Base-by-base conservation (phyloP, 53 echinoderm and acorn worm species). In the Paracentrotus lividus region DNA sequence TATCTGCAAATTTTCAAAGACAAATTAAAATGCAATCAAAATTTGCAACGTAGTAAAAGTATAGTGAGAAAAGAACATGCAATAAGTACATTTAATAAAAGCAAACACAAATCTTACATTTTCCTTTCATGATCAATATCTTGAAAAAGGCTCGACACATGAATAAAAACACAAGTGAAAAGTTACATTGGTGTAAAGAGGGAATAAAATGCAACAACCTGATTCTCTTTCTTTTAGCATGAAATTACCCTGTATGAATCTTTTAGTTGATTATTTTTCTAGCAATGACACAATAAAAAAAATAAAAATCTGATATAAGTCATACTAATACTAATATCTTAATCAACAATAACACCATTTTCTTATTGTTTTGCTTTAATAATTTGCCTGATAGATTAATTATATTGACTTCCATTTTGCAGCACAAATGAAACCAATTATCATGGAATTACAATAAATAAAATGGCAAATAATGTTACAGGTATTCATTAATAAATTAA, bases 191-290 rank as follows among this genome's bases (percentile, higher is more conserved):
- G 72, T 81, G 81, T 24, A 81, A 18, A 81, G 47, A 27, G n/a
- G 26, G 47, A 81, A 45, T 81, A 49, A 81, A 81, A 81, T 81
- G 47, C 47, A 44, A 81, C 44, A 81, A 44, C 81, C 26, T 45
- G 47, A 45, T 81, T 81, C 8, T 47, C 47, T 81, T 27, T 81
- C 3, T 23, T 81, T 12, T 45, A 27, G n/a, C 47, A 81, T 81
- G 1, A 81, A 44, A 47, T 81, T 16, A 81, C 81, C 81, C 81
- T 81, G 81, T 81, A 81, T 45, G 81, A 81, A 81, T 47, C 47
- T 6, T 47, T 43, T 12, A n/a, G 9, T 81, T 81, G 42, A 77
- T 42, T 77, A 21, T 5, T 81, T 81, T 81, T 47, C 27, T 81
- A n/a, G 43, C 81, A n/a, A 81, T 36, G 1, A 72, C 4, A 18